Conservation (phyloP, 2,113 vertebrate genomes). For the Narcine bancroftii region DNA sequence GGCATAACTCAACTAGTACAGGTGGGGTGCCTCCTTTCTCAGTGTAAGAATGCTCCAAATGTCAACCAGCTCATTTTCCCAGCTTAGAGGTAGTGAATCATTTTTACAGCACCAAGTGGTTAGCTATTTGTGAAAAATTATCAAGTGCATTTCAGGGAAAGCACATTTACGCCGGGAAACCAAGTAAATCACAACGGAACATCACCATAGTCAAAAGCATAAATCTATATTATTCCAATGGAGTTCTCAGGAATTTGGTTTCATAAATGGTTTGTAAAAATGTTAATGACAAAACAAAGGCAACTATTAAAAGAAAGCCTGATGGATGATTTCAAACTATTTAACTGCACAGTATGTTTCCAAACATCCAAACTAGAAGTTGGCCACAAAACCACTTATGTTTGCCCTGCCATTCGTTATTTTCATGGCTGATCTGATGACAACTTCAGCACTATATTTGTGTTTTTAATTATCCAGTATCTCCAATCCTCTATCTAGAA, state of each 20-base stretch:
- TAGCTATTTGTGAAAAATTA: constrained; percentile 12
- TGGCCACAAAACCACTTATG: no score
- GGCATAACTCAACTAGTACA: neutral
- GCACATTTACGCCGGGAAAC: neutral
- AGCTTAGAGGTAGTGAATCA: neutral
- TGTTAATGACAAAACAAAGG: neutral
- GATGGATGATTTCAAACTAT: neutral
- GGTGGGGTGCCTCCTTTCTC: neutral
- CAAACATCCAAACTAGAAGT: no score
- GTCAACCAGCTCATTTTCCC: neutral
- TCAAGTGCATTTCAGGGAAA: neutral
- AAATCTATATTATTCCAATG: neutral
- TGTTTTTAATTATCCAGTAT: no score
- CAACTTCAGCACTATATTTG: no score
- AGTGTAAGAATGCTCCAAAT: neutral
- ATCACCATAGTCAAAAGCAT: neutral
- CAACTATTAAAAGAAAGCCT: neutral
- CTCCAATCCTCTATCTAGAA: no score
- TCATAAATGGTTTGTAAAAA: neutral
- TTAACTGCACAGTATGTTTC: neutral
- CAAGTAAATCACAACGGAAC: neutral
- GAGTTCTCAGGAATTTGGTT: neutral
- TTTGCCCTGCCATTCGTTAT: no score
- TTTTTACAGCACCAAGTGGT: neutral
- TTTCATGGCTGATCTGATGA: no score